Base-by-base conservation (phyloP, 1,140 invertebrate species). In the Paramacrobiotus metropolitanus region DNA sequence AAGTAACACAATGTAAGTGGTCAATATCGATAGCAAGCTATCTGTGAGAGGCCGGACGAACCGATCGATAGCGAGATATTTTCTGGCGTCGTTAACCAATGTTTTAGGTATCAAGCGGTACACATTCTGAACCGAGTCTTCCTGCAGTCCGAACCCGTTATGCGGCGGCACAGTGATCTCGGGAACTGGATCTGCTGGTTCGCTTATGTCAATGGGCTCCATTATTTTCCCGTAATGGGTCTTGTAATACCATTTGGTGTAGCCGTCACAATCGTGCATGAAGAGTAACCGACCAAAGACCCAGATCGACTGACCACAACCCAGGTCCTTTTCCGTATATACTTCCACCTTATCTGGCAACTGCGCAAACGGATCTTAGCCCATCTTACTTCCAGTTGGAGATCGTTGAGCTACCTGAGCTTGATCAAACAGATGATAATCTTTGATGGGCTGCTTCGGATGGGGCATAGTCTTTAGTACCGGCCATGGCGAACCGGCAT, bases 61-160 rank as follows among this genome's bases (percentile, higher is more conserved):
- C 48, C 48, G 28, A 24, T 55, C 48, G 9, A 55, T 15, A 9
- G 28, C 4, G 15, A 55, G 24, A 55, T 55, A 55, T 55, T 55
- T 55, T 24, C 48, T 55, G 48, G 28, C 48, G 48, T 55, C 24
- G 4, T 18, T 9, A 55, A 28, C 81, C 0, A 82, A 82, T 1
- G 79, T 74, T 68, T 83, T 81, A 2, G 82, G 80, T 18, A 81
- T 70, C 21, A 86, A 72, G 0, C 79, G 77, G 63, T 80, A 72
- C 68, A 81, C 84, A 3, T 79, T 81, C 65, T 80, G 77, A 44
- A 84, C 67, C 0, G 83, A 81, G 72, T 87, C 84, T 68, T 86
- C 85, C 65, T 85, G 81, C 1, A 79, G 80, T 2, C 88, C 88
- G 72, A 81, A 87, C 2, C 87, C 87, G 68, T 89, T 90, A 77